Base-by-base conservation (phyloP, 1,140 invertebrate genomes). In the Drepana arcuata region DNA sequence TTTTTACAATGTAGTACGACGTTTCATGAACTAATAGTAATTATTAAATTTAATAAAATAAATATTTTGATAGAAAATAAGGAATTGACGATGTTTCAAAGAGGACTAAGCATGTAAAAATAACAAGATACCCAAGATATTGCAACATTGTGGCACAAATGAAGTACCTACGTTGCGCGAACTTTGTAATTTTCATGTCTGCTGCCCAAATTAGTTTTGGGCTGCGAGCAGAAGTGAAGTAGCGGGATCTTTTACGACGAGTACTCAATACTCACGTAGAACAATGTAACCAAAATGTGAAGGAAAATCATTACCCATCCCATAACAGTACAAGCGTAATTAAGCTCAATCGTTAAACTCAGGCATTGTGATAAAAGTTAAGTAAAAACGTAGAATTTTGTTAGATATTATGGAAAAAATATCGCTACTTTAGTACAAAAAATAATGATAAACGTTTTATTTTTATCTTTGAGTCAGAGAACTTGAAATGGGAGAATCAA, bases 211-310 rank as follows among this genome's bases (percentile, higher is more conserved):
- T 72, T 65, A 67, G 54, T 66, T 64, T 58, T 45, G 28, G 34
- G 24, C 6, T 43, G 38, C 32, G 32, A 34, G 35, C 36, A 56
- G 48, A 64, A 62, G 49, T 56, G 44, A 61, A 63, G 59, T 67
- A 49, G 52, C 53, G 54, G 41, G 67, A 60, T 69, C 65, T 65
- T 71, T 64, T 58, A 64, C 54, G 55, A n/a, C 44, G 53, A 58
- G 53, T 49, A 62, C 49, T 40, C 50, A 68, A 66, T 63, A 74
- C 64, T 54, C 62, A 64, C 57, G 62, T 57, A 54, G 56, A 71
- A 72, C 68, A 72, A 70, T 74, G 68, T 72, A 71, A 61, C 58
- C 57, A 51, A 69, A 71, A 65, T 49, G 53, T 44, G 34, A 64
- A 59, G 48, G 51, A 53, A 42, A 54, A 54, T 38, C 52, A 55